phyloP scores from a whole-genome alignment of 2,888 invertebrate genomes.

The Amblyteles armatorius region DNA sequence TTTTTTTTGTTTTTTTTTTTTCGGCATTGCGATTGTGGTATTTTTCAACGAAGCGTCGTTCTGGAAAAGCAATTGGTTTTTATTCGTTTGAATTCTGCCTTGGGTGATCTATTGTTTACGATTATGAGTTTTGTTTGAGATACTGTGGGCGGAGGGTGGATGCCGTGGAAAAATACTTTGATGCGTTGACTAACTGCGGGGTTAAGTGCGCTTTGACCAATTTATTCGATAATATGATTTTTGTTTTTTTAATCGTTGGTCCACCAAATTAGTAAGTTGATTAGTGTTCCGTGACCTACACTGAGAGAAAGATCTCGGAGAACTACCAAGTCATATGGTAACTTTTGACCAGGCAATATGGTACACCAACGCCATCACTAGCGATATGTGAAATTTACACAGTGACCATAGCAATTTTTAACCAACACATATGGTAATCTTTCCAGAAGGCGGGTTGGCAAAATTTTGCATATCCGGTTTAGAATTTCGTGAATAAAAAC shows the following conservation, averaged over 20 bases:
- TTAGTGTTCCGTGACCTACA: too few relatives aligned
- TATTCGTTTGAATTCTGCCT: not conserved
- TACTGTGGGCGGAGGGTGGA: not conserved
- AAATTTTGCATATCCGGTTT: too few relatives aligned
- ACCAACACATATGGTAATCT: too few relatives aligned
- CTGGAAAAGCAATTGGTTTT: conserved; percentile 3
- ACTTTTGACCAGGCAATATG: too few relatives aligned
- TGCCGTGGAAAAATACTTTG: not conserved
- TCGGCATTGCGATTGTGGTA: conserved; percentile 1
- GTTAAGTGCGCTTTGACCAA: not conserved
- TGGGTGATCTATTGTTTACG: not conserved
- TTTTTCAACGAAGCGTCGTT: conserved; percentile 17
- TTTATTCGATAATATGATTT: too few relatives aligned
- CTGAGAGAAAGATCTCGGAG: too few relatives aligned
- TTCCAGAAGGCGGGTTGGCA: too few relatives aligned
- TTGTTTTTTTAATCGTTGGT: not conserved
- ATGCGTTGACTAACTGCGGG: not conserved
- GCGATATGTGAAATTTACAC: too few relatives aligned
- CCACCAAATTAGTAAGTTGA: not conserved
- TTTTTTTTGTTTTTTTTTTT: not conserved
- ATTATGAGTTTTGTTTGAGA: not conserved
- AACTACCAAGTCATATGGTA: too few relatives aligned
- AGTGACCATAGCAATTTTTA: too few relatives aligned
- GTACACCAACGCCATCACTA: too few relatives aligned
- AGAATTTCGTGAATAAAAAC: too few relatives aligned